These are phyloP conservation scores for Cyrtodaria siliqua DNA, from an alignment of 2,888 invertebrate species.

Conservation along the genomic window DNA sequence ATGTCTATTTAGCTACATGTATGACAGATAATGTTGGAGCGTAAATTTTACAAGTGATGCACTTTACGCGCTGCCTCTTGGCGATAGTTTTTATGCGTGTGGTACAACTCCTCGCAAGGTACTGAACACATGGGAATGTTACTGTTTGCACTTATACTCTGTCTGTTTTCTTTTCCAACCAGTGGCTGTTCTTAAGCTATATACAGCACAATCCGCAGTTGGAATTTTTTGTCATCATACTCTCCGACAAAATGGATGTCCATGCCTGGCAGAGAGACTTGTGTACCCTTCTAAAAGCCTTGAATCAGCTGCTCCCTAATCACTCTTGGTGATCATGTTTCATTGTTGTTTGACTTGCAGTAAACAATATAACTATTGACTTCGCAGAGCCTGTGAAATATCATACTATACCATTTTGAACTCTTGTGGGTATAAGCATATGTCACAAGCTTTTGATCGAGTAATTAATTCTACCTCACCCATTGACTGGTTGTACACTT, in stretches of 20 bases:
- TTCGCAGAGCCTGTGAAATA: constrained; percentile 22
- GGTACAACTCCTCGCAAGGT: not conserved
- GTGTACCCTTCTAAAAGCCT: constrained; percentile 31
- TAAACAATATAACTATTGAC: constrained; percentile 60
- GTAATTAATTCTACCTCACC: constrained; percentile 27
- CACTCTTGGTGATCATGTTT: constrained; percentile 1
- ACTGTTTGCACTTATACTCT: not conserved
- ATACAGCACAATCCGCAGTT: constrained; percentile 4
- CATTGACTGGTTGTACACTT: constrained; percentile 38
- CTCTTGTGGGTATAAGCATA: constrained; percentile 26
- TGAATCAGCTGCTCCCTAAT: constrained; percentile 44
- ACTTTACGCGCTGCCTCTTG: not conserved
- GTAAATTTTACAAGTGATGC: not conserved
- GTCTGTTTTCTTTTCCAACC: constrained; percentile 8
- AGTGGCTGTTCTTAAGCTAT: not conserved
- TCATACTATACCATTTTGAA: constrained; percentile 4
- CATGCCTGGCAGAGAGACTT: no score
- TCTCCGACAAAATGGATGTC: not conserved
- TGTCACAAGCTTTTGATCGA: constrained; percentile 21
- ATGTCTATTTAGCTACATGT: no score
- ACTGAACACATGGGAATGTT: constrained; percentile 1
- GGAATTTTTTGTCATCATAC: not conserved
- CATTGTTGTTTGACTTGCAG: constrained; percentile 7
- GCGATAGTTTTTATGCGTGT: constrained; percentile 1
- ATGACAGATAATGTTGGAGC: no score